phyloP scores from a whole-genome alignment of 2,888 invertebrate genomes.

The Conomelus anceps region DNA sequence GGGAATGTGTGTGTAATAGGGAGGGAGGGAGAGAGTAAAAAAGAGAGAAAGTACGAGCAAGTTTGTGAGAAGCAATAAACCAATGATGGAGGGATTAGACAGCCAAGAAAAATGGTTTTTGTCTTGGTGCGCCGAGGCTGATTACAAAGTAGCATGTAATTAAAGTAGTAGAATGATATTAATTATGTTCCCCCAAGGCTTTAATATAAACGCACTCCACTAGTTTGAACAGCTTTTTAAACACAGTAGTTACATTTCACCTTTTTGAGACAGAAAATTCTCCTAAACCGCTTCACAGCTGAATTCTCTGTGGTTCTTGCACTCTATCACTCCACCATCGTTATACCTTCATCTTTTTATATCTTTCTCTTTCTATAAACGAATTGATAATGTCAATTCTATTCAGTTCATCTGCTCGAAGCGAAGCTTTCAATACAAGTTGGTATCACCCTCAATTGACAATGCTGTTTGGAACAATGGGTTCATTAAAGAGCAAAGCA shows the following conservation, averaged over 20 bases:
- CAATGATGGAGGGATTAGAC: neutral
- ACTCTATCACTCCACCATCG: no score
- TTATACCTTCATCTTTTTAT: no score
- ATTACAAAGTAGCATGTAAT: neutral
- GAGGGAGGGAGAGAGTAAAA: neutral
- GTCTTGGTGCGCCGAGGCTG: neutral
- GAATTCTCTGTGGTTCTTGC: neutral
- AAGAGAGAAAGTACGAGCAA: neutral
- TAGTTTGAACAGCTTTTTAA: neutral
- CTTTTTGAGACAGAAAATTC: neutral
- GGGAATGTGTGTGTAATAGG: neutral
- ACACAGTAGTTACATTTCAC: neutral
- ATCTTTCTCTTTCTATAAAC: neutral
- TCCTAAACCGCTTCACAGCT: neutral
- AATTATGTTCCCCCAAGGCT: neutral
- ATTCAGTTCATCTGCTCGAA: neutral
- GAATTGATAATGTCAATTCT: neutral
- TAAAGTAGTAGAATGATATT: neutral
- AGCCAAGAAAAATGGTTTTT: neutral
- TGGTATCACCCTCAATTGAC: neutral
- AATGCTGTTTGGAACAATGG: neutral
- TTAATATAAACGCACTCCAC: neutral
- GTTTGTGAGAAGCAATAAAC: neutral
- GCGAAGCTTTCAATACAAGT: neutral
- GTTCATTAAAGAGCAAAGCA: neutral